Conservation (phyloP, 1,140 invertebrate genomes). For the Bradysia coprophila region DNA sequence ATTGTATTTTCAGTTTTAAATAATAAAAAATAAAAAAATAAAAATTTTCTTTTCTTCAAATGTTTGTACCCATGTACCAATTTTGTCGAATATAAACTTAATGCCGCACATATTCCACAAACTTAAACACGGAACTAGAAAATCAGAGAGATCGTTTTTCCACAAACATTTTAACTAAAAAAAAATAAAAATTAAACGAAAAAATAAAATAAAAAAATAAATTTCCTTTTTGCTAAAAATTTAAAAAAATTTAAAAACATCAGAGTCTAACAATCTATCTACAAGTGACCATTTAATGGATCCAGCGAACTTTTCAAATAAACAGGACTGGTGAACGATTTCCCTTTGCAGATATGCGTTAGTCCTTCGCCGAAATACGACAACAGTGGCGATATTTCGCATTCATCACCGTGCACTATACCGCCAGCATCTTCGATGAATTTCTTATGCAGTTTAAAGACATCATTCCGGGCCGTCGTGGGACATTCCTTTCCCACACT, state of each 20-base stretch:
- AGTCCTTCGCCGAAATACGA: constrained; percentile 83
- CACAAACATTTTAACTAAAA: too few relatives aligned
- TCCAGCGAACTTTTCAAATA: constrained; percentile 20
- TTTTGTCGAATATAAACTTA: too few relatives aligned
- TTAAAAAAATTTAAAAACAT: too few relatives aligned
- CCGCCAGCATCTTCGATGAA: constrained; percentile 78
- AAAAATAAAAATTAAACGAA: neutral
- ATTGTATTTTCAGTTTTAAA: too few relatives aligned
- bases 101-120: too few relatives aligned
- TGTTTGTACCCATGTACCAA: too few relatives aligned
- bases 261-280: too few relatives aligned
- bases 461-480: constrained; percentile 58
- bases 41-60: too few relatives aligned
- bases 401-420: constrained; percentile 42
- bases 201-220: neutral
- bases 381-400: constrained; percentile 82
- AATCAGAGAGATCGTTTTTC: too few relatives aligned
- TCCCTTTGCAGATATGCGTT: constrained; percentile 37
- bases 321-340: constrained; percentile 48
- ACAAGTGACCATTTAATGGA: neutral
- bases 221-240: too few relatives aligned
- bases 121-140: too few relatives aligned
- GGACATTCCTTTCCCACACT: constrained; percentile 76
- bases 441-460: constrained; percentile 64
- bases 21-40: too few relatives aligned